Base-by-base conservation (phyloP, 2,888 invertebrate genomes). In the Thelaira solivaga region DNA sequence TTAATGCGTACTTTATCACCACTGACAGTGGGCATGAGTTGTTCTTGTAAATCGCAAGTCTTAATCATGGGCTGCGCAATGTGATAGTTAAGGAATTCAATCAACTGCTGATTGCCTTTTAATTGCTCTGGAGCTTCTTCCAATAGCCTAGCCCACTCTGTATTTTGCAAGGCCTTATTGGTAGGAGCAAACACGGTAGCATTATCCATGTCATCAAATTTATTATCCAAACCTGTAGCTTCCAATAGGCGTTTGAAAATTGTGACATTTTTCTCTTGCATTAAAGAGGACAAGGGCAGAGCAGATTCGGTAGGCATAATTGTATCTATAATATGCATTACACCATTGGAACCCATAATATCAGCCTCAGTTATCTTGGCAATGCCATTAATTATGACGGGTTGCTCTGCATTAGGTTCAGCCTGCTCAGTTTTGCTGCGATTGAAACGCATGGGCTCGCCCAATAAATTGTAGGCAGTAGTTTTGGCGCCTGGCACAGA, bases 281-380 rank as follows among this genome's bases (percentile, higher is more conserved):
- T 89, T 4, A 92, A 89, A 16, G 87, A 84, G 24, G 87, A 86
- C 49, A 89, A 83, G 2, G 89, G 88, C 53, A 88, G 76, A 0
- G 88, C 88, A 20, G 91, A 91, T 78, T 93, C 91, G 0, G 93
- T 93, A 62, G 93, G 90, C 47, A 94, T 85, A 24, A 94, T 90
- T 2, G 91, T 90, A 82, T 94, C 93, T 79, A 94, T 91, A 26
- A 93, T 89, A 85, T 94, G 93, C 26, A 94, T 85, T 2, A 94
- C 93, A n/a, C 94, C 94, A 87, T 94, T 94, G 1, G 92, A 93
- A 10, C 91, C 93, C 88, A 94, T 91, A 29, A 92, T 88, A 84
- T 94, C 94, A 3, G 89, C 86, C 68, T 90, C 90, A 6, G 90
- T 85, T 24, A 93, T 90, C 84, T 91, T 91, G 0, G 92, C 91